Percentiles rank a stretch among this genome's conserved stretches.
phyloP scores from a whole-genome alignment of 2,797 vertebrate genomes.

The Tenualosa ilisha region DNA sequence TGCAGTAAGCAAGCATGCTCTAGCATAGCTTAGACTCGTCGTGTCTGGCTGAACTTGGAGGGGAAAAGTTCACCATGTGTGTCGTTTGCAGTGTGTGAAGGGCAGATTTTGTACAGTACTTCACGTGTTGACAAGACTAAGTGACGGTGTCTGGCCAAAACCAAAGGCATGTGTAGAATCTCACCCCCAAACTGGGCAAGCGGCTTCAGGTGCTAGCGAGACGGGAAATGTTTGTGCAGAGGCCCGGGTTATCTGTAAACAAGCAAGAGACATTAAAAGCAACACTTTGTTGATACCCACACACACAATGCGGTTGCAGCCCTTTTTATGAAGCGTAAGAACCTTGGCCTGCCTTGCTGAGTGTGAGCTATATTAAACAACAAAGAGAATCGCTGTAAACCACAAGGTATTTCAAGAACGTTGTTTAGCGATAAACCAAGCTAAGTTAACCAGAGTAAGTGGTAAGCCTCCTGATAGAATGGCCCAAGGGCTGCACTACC shows the following conservation, averaged over 20 bases:
- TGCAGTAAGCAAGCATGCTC: background rate
- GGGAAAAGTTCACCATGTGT: conserved; percentile 2
- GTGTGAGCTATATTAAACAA: background rate
- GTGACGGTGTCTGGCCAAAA: conserved; percentile 17
- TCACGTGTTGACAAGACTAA: conserved; percentile 12
- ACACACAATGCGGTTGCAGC: background rate
- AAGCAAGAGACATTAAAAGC: background rate
- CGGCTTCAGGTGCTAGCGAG: background rate
- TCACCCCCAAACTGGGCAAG: conserved; percentile 6
- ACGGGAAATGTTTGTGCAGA: background rate
- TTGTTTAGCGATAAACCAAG: no score
- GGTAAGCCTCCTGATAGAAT: no score
- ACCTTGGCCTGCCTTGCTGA: background rate
- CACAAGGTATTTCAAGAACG: background rate
- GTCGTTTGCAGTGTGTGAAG: background rate
- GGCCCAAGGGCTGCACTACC: no score
- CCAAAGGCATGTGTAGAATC: conserved; percentile 18
- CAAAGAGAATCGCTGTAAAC: background rate
- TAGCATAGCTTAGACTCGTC: background rate
- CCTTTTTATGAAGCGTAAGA: background rate
- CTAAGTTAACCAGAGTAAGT: no score
- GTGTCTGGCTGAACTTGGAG: background rate
- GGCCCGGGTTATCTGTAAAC: background rate
- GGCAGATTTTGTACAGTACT: background rate
- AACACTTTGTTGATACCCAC: background rate